Evolutionary conservation across 2,888 invertebrate species (phyloP).

Genomic region (Osedax frankpressi): DNA sequence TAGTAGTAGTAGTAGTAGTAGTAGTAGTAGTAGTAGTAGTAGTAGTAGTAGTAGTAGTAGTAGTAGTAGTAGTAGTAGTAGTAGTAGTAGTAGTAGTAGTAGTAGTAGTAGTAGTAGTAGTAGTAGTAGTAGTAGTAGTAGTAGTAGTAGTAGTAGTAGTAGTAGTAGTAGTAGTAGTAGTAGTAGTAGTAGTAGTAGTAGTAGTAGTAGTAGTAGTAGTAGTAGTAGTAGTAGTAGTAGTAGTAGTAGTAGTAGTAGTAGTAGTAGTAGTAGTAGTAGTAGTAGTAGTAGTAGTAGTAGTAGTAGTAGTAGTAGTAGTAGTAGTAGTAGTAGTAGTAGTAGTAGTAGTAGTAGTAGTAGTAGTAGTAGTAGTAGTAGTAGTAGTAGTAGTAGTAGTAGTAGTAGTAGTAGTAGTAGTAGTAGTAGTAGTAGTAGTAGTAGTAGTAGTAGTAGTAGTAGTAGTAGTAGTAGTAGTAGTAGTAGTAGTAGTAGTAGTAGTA

Average conservation of each 20-base stretch:
- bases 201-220: slow-evolving; percentile 15
- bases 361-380: slow-evolving; percentile 13
- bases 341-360: slow-evolving; percentile 6
- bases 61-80: neutral
- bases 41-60: slow-evolving; percentile 13
- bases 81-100: neutral
- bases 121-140: neutral
- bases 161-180: slow-evolving; percentile 1
- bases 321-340: slow-evolving; percentile 4
- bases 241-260: slow-evolving; percentile 11
- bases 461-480: neutral
- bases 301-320: slow-evolving; percentile 7
- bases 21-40: slow-evolving; percentile 10
- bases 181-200: slow-evolving; percentile 2
- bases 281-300: neutral
- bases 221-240: slow-evolving; percentile 10
- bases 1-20: slow-evolving; percentile 6
- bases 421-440: slow-evolving; percentile 12
- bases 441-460: slow-evolving; percentile 5
- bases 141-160: neutral
- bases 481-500: slow-evolving; percentile 1
- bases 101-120: neutral
- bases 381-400: slow-evolving; percentile 8
- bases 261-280: neutral
- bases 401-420: slow-evolving; percentile 13